Conservation (phyloP, 2,797 vertebrate species). For the Siniperca obscura region DNA sequence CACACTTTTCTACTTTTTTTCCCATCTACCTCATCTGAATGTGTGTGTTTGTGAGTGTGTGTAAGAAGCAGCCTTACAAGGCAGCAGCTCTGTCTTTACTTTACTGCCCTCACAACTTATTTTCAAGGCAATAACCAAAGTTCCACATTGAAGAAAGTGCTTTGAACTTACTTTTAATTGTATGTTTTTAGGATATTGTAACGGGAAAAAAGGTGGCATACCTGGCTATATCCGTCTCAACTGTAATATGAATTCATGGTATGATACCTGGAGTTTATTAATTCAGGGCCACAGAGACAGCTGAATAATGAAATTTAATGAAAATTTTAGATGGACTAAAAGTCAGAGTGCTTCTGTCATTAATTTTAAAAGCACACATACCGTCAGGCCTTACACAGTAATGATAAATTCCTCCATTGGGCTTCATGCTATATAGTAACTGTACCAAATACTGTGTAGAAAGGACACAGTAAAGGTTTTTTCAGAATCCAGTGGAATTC, state of each 20-base stretch:
- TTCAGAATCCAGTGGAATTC: constrained; percentile 28
- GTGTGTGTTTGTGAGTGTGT: constrained; percentile 10
- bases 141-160: constrained; percentile 30
- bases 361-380: constrained; percentile 83
- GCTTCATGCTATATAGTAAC: constrained; percentile 54
- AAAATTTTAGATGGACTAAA: constrained; percentile 85
- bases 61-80: neutral
- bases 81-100: constrained; percentile 6
- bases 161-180: constrained; percentile 67
- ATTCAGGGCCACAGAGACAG: constrained; percentile 83
- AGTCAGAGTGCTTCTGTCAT: constrained; percentile 83
- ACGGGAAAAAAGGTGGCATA: constrained; percentile 26
- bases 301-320: constrained; percentile 86
- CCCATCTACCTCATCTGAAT: neutral
- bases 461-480: constrained; percentile 10
- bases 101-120: constrained; percentile 33
- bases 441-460: neutral
- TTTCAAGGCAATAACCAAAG: constrained; percentile 57
- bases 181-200: constrained; percentile 66
- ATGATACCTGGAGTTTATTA: constrained; percentile 81
- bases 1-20: neutral
- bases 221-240: constrained; percentile 48
- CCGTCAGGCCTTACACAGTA: constrained; percentile 65
- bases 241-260: constrained; percentile 81
- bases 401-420: constrained; percentile 71